Evolutionary conservation across 2,113 vertebrate species (phyloP).

Genomic region (Stegostoma tigrinum): DNA sequence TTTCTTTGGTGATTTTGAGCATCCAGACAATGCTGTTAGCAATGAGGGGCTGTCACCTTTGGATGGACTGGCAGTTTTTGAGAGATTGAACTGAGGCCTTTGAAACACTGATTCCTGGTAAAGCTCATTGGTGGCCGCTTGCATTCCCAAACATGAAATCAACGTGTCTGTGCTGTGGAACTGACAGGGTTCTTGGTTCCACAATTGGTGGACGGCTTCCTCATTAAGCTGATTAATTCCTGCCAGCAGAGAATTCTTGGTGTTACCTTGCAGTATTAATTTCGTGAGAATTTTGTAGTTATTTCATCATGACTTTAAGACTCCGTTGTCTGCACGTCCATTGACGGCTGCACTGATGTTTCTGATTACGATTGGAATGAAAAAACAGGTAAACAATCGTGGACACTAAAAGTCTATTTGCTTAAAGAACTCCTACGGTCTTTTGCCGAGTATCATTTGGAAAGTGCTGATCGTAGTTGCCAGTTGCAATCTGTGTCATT

Average conservation of each 20-base stretch:
- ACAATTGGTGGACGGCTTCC: no score
- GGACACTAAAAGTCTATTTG: not conserved
- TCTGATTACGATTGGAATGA: not conserved
- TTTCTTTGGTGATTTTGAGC: no score
- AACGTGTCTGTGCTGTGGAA: no score
- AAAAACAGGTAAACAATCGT: not conserved
- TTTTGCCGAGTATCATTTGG: not conserved
- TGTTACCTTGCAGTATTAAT: not conserved
- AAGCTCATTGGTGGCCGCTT: no score
- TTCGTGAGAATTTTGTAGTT: not conserved
- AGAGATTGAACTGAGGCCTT: no score
- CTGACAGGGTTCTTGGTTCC: no score
- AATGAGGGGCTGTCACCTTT: no score
- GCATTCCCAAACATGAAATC: no score
- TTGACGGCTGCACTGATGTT: not conserved
- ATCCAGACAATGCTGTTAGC: no score
- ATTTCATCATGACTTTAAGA: not conserved
- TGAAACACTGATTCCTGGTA: no score
- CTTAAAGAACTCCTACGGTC: not conserved
- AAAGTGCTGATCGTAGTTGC: not conserved
- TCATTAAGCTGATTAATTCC: no score
- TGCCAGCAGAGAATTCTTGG: not conserved
- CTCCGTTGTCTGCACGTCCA: not conserved
- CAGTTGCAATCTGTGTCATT: not conserved
- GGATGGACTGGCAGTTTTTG: no score